Evolutionary conservation across 2,888 invertebrate genomes (phyloP), one percentile per base, ranked within the genome.

Genomic region (Leucania comma): DNA sequence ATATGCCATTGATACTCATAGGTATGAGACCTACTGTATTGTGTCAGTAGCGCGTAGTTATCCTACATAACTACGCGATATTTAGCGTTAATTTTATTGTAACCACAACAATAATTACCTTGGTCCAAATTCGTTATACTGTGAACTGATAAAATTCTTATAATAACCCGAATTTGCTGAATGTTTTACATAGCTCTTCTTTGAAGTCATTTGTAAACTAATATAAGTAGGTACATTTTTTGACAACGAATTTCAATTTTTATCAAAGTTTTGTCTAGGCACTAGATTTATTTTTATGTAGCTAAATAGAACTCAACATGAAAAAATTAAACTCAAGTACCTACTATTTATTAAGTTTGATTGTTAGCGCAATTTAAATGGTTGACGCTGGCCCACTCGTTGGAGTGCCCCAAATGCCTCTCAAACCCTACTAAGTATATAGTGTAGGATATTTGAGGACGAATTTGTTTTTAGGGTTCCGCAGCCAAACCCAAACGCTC

Each of bases 71-170:
- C 38, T 69, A 68, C 68, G 67, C 65, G 62, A 32, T 50, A 57
- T 71, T 68, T 72, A 61, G 20, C 56, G 22, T 70, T 74, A 81
- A 64, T 74, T 72, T 35, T 57, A 62, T 67, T 75, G 42, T 59
- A 62, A 80, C 85, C 78, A 78, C 82, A 86, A 81, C 66, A 81
- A 69, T 68, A 79, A 4, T 17, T 42, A 42, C 86, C 82, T 88
- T 81, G 82, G 29, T 78, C 73, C 68, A 75, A 79, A 83, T 88
- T 86, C 67, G 76, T 85, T 82, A 83, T 72, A 54, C 50, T 48
- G 17, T 62, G 24, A 51, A 24, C 29, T 58, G 74, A 79, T 78
- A 80, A 51, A 48, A 50, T 38, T n/a, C 46, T 50, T 46, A 54
- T 24, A 46, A 42, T 77, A 60, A 59, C 38, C 32, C 12, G 22